Evolutionary conservation across 2,113 vertebrate species (phyloP).

Genomic region (Speoplatyrhinus poulsoni): DNA sequence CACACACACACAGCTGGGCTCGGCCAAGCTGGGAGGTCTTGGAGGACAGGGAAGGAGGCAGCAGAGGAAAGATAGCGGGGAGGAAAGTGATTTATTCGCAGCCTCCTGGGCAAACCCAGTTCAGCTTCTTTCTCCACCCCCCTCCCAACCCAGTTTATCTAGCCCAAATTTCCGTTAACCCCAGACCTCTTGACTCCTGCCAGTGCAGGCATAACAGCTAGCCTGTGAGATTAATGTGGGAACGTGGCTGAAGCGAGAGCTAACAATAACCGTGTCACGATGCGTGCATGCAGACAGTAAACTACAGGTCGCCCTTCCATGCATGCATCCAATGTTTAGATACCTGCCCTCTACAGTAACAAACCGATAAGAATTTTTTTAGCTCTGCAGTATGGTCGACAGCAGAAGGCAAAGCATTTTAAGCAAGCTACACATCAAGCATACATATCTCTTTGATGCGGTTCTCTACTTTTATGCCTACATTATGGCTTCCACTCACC

Average conservation of each 20-base stretch:
- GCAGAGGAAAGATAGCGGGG: slow-evolving; percentile 18
- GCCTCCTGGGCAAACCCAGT: slow-evolving; percentile 33
- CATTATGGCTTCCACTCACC: too few species aligned
- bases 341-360: too few species aligned
- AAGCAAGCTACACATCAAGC: too few species aligned
- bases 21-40: slow-evolving; percentile 47
- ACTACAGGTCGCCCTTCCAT: too few species aligned
- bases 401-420: too few species aligned
- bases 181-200: slow-evolving; percentile 37
- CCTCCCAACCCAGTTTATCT: slow-evolving; percentile 22
- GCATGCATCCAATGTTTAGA: too few species aligned
- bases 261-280: too few species aligned
- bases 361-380: too few species aligned
- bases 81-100: slow-evolving; percentile 54
- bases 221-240: slow-evolving; percentile 42
- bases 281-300: too few species aligned
- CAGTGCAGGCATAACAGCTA: slow-evolving; percentile 12
- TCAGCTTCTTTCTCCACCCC: slow-evolving; percentile 8
- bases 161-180: slow-evolving; percentile 51
- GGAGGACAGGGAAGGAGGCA: slow-evolving; percentile 37
- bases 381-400: too few species aligned
- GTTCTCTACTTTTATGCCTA: too few species aligned
- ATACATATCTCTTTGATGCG: too few species aligned
- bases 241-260: slow-evolving; percentile 17
- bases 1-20: slow-evolving; percentile 22